phyloP scores from a whole-genome alignment of 2,888 invertebrate species.

The Heliothis peltigera region DNA sequence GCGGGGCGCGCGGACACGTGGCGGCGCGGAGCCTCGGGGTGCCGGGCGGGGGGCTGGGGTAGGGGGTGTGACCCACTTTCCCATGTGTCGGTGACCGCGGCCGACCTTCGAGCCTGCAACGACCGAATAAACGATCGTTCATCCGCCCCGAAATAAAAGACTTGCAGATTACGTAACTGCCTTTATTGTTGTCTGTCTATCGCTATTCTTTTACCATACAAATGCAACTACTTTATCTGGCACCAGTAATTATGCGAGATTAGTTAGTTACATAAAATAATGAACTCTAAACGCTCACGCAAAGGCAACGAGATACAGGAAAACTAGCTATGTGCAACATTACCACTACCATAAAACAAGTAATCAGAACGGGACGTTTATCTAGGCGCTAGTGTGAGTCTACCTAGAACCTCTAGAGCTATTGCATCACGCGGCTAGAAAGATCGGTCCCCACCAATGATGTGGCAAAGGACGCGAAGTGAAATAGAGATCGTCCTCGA shows the following conservation, averaged over 20 bases:
- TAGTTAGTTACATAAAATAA: constrained; percentile 38
- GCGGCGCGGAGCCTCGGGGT: constrained; percentile 58
- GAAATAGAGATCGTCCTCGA: constrained; percentile 90
- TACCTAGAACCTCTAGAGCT: constrained; percentile 79
- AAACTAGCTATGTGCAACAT: constrained; percentile 54
- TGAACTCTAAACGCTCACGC: constrained; percentile 42
- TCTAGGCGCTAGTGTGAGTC: constrained; percentile 74
- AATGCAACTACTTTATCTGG: constrained; percentile 4
- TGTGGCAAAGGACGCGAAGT: constrained; percentile 88
- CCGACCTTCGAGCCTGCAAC: constrained; percentile 86
- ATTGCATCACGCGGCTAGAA: constrained; percentile 88
- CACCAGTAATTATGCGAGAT: constrained; percentile 10
- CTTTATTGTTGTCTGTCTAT: constrained; percentile 73
- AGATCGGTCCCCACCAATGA: constrained; percentile 89
- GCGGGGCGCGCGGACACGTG: constrained; percentile 52
- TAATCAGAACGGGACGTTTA: constrained; percentile 77
- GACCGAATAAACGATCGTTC: constrained; percentile 77
- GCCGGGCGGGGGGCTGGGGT: constrained; percentile 60
- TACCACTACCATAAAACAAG: constrained; percentile 64
- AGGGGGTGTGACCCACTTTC: constrained; percentile 84
- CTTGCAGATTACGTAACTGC: constrained; percentile 75
- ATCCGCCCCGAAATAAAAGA: constrained; percentile 77
- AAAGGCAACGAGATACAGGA: constrained; percentile 51
- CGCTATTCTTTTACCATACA: constrained; percentile 39
- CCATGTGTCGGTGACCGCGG: constrained; percentile 84